Conservation (phyloP, 2,888 invertebrate species). For the Ectemnius lituratus region DNA sequence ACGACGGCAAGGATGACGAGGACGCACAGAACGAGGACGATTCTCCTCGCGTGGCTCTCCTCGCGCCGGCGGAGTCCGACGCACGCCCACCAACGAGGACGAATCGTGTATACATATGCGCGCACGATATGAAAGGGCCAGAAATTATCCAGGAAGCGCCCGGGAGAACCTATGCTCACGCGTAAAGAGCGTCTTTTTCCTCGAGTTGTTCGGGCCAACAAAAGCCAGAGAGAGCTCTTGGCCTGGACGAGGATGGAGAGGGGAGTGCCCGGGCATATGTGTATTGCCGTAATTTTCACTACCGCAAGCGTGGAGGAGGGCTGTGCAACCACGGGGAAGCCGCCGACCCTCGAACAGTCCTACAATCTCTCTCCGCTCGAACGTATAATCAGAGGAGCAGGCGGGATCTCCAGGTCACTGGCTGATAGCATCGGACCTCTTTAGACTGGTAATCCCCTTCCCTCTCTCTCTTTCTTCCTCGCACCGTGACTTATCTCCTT, state of each 20-base stretch:
- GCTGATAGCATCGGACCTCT: constrained; percentile 57
- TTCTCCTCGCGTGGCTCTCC: constrained; percentile 45
- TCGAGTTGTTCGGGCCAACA: constrained; percentile 21
- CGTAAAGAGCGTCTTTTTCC: constrained; percentile 57
- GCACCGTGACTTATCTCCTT: not conserved
- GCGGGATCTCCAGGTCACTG: constrained; percentile 54
- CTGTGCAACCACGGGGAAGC: constrained; percentile 16
- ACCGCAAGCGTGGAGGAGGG: constrained; percentile 26
- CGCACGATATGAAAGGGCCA: constrained; percentile 55
- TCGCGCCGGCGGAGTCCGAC: constrained; percentile 39
- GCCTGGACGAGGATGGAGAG: not conserved
- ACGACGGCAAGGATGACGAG: constrained; percentile 19
- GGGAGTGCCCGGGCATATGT: constrained; percentile 29
- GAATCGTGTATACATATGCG: constrained; percentile 38
- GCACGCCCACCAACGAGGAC: constrained; percentile 50
- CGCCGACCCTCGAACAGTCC: constrained; percentile 36
- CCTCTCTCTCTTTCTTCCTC: not conserved
- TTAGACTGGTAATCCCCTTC: constrained; percentile 29
- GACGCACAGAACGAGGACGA: constrained; percentile 2
- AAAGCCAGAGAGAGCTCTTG: too few species aligned
- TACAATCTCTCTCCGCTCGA: constrained; percentile 43
- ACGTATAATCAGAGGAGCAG: constrained; percentile 62
- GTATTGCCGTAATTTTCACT: constrained; percentile 64
- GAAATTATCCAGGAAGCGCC: constrained; percentile 66
- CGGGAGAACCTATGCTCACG: constrained; percentile 55